Conservation (phyloP, 2,113 vertebrate species). For the Myotis yumanensis region DNA sequence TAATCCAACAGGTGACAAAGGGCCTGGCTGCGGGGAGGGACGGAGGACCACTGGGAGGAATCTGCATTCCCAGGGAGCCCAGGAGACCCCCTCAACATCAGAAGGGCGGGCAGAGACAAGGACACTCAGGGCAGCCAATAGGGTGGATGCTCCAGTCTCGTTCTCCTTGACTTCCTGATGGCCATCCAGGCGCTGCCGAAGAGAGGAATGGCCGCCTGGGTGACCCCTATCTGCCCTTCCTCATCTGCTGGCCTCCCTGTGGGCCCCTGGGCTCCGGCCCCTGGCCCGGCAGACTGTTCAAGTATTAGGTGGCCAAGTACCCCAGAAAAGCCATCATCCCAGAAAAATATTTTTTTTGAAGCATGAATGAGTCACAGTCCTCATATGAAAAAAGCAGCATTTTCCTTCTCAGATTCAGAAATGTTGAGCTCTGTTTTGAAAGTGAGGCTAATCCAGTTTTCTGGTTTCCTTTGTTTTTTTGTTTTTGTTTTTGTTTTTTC, state of each 20-base stretch:
- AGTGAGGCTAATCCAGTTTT: neutral
- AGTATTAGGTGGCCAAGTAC: neutral
- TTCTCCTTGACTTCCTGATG: neutral
- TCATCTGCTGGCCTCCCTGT: neutral
- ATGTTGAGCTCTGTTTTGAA: neutral
- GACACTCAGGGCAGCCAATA: accelerated
- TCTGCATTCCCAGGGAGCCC: too few species aligned
- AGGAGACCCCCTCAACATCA: neutral
- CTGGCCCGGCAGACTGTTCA: neutral
- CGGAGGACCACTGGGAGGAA: neutral
- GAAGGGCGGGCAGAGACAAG: neutral
- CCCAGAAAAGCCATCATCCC: neutral
- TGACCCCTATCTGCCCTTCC: neutral
- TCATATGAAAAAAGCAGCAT: neutral
- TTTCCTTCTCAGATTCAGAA: neutral
- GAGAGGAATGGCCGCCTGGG: neutral
- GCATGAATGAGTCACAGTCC: neutral
- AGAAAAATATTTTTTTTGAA: neutral
- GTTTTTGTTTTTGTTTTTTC: too few species aligned
- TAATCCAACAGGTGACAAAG: neutral
- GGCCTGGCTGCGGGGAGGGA: too few species aligned
- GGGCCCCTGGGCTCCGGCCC: neutral
- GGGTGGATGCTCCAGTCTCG: accelerated
- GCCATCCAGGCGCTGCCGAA: accelerated
- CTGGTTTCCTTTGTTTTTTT: neutral